These are phyloP conservation scores for Lordiphosa mommai DNA, from an alignment of 1,140 invertebrate species.

Conservation along the genomic window DNA sequence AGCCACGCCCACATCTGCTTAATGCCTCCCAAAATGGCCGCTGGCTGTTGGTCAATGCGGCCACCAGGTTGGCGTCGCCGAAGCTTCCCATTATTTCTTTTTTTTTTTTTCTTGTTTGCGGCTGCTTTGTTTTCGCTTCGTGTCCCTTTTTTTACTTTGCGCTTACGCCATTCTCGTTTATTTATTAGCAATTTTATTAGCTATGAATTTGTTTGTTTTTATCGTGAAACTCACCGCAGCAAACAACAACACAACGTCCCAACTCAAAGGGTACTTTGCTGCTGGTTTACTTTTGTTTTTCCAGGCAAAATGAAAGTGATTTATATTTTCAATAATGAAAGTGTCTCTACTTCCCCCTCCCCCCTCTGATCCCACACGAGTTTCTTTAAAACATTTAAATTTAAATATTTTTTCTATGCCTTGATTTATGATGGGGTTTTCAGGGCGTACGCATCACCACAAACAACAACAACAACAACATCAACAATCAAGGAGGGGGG, in stretches of 20 bases:
- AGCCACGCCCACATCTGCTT: constrained; percentile 44
- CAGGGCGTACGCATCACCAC: constrained; percentile 6
- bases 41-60: constrained; percentile 70
- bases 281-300: constrained; percentile 38
- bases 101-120: constrained; percentile 35
- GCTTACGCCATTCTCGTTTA: constrained; percentile 75
- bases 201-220: constrained; percentile 78
- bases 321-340: constrained; percentile 78
- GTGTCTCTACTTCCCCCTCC: constrained; percentile 40
- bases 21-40: constrained; percentile 49
- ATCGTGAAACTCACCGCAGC: constrained; percentile 54
- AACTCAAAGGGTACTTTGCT: constrained; percentile 46
- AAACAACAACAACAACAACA: constrained; percentile 6
- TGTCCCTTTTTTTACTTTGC: constrained; percentile 71
- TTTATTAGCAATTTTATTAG: constrained; percentile 78
- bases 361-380: constrained; percentile 16
- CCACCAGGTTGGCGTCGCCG: constrained; percentile 66
- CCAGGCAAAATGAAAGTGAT: constrained; percentile 67
- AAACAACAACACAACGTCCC: constrained; percentile 24
- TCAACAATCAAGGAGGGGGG: constrained; percentile 1
- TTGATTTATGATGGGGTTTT: constrained; percentile 58
- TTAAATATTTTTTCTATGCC: constrained; percentile 77
- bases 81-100: constrained; percentile 48
- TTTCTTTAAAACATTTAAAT: constrained; percentile 69
- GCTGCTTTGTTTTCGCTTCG: constrained; percentile 68